Percentiles rank a stretch among this genome's conserved stretches.
These are phyloP conservation scores for Camponotus floridanus DNA, from an alignment of 1,140 invertebrate genomes.

Conservation along the genomic window DNA sequence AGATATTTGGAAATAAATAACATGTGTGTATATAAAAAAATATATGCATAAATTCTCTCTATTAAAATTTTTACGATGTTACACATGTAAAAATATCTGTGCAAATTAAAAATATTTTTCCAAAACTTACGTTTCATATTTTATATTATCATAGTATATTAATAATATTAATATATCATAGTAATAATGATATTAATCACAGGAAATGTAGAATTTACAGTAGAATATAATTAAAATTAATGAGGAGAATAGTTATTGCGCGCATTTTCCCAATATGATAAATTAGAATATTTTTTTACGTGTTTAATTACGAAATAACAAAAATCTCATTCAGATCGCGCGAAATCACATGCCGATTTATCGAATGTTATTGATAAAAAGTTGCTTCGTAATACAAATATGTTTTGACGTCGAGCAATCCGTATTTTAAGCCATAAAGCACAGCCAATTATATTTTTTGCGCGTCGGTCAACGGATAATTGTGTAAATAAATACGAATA, in stretches of 20 bases:
- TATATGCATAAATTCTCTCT: neutral
- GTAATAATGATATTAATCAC: neutral
- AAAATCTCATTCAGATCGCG: conserved; percentile 51
- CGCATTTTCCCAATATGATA: conserved; percentile 19
- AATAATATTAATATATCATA: too few relatives aligned
- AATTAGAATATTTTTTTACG: conserved; percentile 52
- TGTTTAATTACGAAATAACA: conserved; percentile 34
- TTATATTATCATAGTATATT: neutral
- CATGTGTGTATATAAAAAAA: neutral
- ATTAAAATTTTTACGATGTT: conserved; percentile 7
- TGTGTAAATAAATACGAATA: conserved; percentile 62
- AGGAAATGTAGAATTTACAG: conserved; percentile 18
- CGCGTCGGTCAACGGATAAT: conserved; percentile 40
- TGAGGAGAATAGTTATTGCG: neutral
- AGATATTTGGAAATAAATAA: neutral
- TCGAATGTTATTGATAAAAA: conserved; percentile 58
- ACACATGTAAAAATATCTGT: neutral
- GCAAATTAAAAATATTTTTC: neutral
- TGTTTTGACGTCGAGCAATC: conserved; percentile 56
- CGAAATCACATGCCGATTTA: conserved; percentile 34
- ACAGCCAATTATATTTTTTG: conserved; percentile 58
- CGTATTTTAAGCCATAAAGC: conserved; percentile 58
- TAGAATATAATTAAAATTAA: conserved; percentile 25
- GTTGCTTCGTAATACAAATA: conserved; percentile 56
- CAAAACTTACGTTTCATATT: neutral